Conservation (phyloP, 2,888 invertebrate species). For the Nyleta sp. region DNA sequence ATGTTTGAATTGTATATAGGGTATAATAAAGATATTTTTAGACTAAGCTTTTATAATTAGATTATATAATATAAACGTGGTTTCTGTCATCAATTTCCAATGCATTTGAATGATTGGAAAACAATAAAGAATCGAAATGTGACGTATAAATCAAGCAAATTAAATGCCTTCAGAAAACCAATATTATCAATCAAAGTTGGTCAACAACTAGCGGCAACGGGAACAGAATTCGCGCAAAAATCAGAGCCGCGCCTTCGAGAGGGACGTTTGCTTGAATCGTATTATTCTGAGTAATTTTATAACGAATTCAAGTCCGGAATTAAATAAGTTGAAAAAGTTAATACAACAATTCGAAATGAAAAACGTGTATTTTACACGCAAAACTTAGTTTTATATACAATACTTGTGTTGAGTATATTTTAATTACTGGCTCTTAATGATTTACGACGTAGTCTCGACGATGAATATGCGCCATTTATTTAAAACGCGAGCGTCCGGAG, state of each 20-base stretch:
- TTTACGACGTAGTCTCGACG: slow-evolving; percentile 27
- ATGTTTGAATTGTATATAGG: no score
- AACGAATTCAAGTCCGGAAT: slow-evolving; percentile 13
- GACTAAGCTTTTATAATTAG: no score
- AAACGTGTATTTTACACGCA: slow-evolving; percentile 4
- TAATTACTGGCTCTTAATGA: slow-evolving; percentile 38
- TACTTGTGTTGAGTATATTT: slow-evolving; percentile 41
- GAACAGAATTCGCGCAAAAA: slow-evolving; percentile 15
- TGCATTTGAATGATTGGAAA: slow-evolving; percentile 31
- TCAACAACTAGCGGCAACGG: slow-evolving; percentile 22
- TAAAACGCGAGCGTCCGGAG: slow-evolving; percentile 17
- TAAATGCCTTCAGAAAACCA: slow-evolving; percentile 25
- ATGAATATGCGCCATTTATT: slow-evolving; percentile 40
- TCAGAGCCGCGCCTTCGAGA: slow-evolving; percentile 8
- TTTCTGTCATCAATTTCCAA: not conserved
- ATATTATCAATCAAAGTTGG: slow-evolving; percentile 41
- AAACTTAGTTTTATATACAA: slow-evolving; percentile 25
- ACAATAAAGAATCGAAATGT: slow-evolving; percentile 22
- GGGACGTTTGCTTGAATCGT: slow-evolving; percentile 11
- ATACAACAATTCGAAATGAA: not conserved
- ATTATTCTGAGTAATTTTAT: slow-evolving; percentile 24
- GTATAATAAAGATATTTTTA: no score
- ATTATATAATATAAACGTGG: no score
- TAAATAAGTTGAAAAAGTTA: not conserved
- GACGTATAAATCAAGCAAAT: slow-evolving; percentile 28